A percentile compares a stretch with the other conserved stretches of the same genome.
phyloP scores from a whole-genome alignment of 2,888 invertebrate species.

The Rhamphomyia laevipes region DNA sequence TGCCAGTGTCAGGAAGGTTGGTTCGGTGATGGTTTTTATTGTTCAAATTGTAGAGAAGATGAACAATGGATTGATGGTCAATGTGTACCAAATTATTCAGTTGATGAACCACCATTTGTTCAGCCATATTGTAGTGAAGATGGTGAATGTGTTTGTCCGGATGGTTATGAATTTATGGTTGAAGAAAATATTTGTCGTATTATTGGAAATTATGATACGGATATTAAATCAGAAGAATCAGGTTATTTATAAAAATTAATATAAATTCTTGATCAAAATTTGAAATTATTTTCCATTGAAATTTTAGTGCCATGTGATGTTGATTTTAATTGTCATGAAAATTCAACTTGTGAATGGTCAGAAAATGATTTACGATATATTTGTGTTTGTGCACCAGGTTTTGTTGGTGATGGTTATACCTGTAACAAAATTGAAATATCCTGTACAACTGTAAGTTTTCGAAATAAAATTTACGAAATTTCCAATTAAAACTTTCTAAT shows the following conservation, averaged over 20 bases:
- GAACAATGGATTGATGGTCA: constrained; percentile 29
- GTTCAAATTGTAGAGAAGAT: constrained; percentile 27
- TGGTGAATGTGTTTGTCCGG: constrained; percentile 39
- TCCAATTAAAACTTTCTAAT: neutral
- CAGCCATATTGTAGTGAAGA: constrained; percentile 31
- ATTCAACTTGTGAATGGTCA: constrained; percentile 63
- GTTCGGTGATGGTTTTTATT: constrained; percentile 53
- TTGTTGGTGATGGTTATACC: constrained; percentile 68
- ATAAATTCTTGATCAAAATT: neutral
- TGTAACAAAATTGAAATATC: constrained; percentile 51
- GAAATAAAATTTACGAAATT: neutral
- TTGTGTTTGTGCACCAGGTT: constrained; percentile 76
- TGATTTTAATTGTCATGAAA: constrained; percentile 66
- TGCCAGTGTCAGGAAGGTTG: constrained; percentile 59
- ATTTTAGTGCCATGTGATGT: constrained; percentile 59
- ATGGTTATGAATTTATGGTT: constrained; percentile 41
- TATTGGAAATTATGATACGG: constrained; percentile 17
- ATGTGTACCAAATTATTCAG: constrained; percentile 22
- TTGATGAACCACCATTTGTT: constrained; percentile 26
- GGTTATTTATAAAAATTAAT: neutral
- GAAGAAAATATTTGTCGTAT: constrained; percentile 23
- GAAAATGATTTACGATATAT: constrained; percentile 43
- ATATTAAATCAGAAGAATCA: constrained; percentile 22
- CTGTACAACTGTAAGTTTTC: constrained; percentile 39
- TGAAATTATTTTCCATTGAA: constrained; percentile 13